Conservation (phyloP, 2,888 invertebrate species). For the Cephus spinipes region DNA sequence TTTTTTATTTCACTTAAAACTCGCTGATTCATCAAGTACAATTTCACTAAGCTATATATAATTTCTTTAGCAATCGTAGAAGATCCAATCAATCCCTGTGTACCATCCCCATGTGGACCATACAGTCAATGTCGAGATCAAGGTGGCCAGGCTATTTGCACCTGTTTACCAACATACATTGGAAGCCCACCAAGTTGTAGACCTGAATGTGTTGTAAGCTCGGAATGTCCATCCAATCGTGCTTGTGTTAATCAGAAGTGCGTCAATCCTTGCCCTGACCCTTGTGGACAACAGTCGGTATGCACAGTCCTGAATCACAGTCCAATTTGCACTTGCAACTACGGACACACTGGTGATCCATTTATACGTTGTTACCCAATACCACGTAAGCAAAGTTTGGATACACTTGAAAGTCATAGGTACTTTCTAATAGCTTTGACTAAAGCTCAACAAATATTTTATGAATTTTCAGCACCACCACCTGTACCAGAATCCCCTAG, state of each 20-base stretch:
- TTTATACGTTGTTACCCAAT: constrained; percentile 71
- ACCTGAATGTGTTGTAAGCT: constrained; percentile 71
- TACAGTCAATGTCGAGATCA: constrained; percentile 60
- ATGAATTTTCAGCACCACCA: constrained; percentile 7
- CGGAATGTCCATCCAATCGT: constrained; percentile 68
- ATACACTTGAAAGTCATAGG: not conserved
- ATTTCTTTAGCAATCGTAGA: constrained; percentile 50
- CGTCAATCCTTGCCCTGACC: constrained; percentile 51
- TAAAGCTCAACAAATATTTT: not conserved
- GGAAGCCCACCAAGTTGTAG: constrained; percentile 74
- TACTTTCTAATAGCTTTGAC: not conserved
- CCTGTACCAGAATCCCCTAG: constrained; percentile 36
- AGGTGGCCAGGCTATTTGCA: constrained; percentile 66
- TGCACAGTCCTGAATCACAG: constrained; percentile 59
- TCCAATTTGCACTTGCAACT: constrained; percentile 72
- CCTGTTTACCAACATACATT: constrained; percentile 66
- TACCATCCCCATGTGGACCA: constrained; percentile 74
- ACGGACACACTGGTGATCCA: constrained; percentile 79
- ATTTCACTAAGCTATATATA: not conserved
- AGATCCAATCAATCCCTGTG: constrained; percentile 74
- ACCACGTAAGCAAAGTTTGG: constrained; percentile 53
- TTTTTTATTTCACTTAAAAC: not conserved
- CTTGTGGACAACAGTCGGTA: constrained; percentile 61
- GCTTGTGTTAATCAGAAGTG: constrained; percentile 66
- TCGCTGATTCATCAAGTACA: not conserved